Evolutionary conservation across 2,888 invertebrate genomes (phyloP).

Genomic region (Dinocampus coccinellae): DNA sequence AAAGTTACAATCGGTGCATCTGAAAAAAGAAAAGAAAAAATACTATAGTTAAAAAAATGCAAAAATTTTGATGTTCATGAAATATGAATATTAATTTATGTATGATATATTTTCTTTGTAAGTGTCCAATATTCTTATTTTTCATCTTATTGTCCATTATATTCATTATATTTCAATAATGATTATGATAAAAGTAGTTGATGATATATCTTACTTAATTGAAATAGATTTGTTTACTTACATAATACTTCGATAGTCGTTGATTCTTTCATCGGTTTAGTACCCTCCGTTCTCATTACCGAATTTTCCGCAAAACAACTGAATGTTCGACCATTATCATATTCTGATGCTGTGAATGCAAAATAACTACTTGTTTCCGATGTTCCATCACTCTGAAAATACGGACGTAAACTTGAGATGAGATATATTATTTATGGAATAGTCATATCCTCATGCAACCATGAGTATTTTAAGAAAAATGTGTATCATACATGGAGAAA

Average conservation of each 20-base stretch:
- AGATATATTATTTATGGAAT: not conserved
- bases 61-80: too few relatives aligned
- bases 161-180: not conserved
- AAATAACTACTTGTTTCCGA: slow-evolving; percentile 84
- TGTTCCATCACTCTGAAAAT: slow-evolving; percentile 80
- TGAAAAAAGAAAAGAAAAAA: slow-evolving; percentile 66
- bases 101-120: slow-evolving; percentile 11
- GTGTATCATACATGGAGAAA: too few relatives aligned
- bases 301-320: slow-evolving; percentile 87
- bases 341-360: slow-evolving; percentile 84
- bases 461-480: too few relatives aligned
- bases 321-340: slow-evolving; percentile 84
- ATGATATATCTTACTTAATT: not conserved
- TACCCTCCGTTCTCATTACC: slow-evolving; percentile 80
- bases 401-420: too few relatives aligned
- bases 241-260: slow-evolving; percentile 86
- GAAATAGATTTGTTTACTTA: slow-evolving; percentile 73
- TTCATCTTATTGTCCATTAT: not conserved
- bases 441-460: not conserved
- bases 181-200: not conserved
- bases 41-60: too few relatives aligned
- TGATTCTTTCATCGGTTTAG: slow-evolving; percentile 81
- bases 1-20: slow-evolving; percentile 89
- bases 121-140: not conserved
- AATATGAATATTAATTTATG: slow-evolving; percentile 10